These are phyloP conservation scores for Lepidurus couesii DNA, from an alignment of 1,140 invertebrate genomes.

Conservation along the genomic window DNA sequence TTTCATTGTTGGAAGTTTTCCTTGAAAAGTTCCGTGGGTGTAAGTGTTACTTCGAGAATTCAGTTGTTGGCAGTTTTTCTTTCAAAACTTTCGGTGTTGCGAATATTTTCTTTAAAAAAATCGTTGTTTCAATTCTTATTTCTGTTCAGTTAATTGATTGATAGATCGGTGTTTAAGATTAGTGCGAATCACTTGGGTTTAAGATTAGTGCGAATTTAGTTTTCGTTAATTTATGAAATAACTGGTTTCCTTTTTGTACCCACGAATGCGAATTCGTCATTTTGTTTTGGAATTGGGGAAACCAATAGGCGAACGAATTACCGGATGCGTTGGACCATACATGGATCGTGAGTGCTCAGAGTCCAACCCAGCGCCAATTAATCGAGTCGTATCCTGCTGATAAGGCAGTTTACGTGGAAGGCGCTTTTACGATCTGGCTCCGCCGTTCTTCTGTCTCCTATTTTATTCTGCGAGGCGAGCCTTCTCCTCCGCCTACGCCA, in stretches of 20 bases:
- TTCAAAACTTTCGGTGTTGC: too few species aligned
- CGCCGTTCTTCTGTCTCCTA: constrained; percentile 68
- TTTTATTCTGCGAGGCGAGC: constrained; percentile 71
- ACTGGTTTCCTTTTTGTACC: not conserved
- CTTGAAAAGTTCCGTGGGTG: too few species aligned
- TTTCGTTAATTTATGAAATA: too few species aligned
- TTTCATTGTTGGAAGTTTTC: too few species aligned
- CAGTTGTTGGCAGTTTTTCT: too few species aligned
- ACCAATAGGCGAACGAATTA: constrained; percentile 48
- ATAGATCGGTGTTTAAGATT: too few species aligned
- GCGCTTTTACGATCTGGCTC: constrained; percentile 77
- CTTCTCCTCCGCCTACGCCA: constrained; percentile 42
- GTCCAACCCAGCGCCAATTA: constrained; percentile 66
- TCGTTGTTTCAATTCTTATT: too few species aligned
- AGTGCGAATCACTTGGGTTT: too few species aligned
- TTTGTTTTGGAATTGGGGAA: constrained; percentile 24
- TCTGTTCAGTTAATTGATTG: too few species aligned
- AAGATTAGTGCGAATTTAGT: too few species aligned
- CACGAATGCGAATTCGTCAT: constrained; percentile 20
- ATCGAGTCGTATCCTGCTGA: constrained; percentile 62
- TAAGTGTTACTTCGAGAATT: too few species aligned
- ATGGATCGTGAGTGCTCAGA: constrained; percentile 89
- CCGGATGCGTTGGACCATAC: constrained; percentile 77
- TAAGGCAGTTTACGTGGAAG: constrained; percentile 76
- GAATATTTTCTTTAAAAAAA: too few species aligned